A percentile compares a stretch with the other conserved stretches of the same genome.
phyloP scores from a whole-genome alignment of 2,113 vertebrate species.

The Odontophorus gujanensis region DNA sequence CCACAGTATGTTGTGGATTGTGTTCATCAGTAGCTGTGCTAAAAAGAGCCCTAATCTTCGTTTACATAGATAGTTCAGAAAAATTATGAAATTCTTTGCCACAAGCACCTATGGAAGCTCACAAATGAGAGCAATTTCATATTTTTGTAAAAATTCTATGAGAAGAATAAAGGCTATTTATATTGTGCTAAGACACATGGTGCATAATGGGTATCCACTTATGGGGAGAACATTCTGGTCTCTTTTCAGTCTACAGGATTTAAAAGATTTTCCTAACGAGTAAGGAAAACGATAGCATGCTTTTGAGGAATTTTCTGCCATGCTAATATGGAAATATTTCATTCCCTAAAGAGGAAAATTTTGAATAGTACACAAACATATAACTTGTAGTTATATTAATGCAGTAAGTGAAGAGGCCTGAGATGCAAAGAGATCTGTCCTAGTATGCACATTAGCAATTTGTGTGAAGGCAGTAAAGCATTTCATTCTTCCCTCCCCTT shows the following conservation, averaged over 20 bases:
- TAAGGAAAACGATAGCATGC: background rate
- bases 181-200: background rate
- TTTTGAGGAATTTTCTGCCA: background rate
- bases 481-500: background rate
- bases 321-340: background rate
- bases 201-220: background rate
- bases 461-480: background rate
- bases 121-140: background rate
- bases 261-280: background rate
- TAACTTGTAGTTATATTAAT: background rate
- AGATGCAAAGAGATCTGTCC: background rate
- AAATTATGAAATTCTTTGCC: background rate
- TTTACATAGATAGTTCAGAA: background rate
- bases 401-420: background rate
- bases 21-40: background rate
- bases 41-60: background rate
- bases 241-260: background rate
- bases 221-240: background rate
- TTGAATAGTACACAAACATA: background rate
- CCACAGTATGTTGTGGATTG: background rate
- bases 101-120: rapidly evolving
- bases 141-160: background rate
- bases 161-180: background rate
- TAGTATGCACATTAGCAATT: background rate
- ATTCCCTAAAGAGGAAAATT: background rate